phyloP scores from a whole-genome alignment of 2,888 invertebrate species.

The Trilocha varians region DNA sequence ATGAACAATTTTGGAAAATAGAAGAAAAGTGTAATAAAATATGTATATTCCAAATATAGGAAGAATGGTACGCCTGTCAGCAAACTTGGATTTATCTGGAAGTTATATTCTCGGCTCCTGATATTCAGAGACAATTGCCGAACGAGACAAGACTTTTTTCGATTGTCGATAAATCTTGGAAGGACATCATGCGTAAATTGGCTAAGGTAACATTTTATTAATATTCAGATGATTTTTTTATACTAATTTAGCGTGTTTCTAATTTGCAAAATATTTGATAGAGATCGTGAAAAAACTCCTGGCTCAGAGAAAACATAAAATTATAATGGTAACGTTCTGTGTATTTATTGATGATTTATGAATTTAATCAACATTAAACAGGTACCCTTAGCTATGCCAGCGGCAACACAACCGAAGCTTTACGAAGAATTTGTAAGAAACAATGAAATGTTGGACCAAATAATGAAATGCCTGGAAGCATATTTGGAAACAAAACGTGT shows the following conservation, averaged over 20 bases:
- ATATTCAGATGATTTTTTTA: too few species aligned
- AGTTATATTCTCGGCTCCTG: slow-evolving; percentile 94
- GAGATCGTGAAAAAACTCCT: too few species aligned
- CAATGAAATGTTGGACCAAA: slow-evolving; percentile 87
- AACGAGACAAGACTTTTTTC: slow-evolving; percentile 90
- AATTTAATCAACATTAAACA: too few species aligned
- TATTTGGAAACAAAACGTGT: slow-evolving; percentile 91
- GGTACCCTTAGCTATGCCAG: slow-evolving; percentile 86
- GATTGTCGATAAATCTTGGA: slow-evolving; percentile 91
- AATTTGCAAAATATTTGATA: too few species aligned
- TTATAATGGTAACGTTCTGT: background rate
- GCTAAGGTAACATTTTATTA: too few species aligned
- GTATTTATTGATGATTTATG: background rate
- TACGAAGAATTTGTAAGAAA: slow-evolving; percentile 80
- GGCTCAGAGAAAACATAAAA: background rate
- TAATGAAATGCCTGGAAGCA: slow-evolving; percentile 91
- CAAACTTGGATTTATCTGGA: slow-evolving; percentile 96
- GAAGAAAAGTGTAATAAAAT: background rate
- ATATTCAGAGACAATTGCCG: slow-evolving; percentile 93
- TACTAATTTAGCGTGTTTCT: too few species aligned
- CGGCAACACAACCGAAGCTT: slow-evolving; percentile 81
- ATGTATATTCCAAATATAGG: slow-evolving; percentile 59
- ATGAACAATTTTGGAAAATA: background rate
- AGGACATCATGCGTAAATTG: slow-evolving; percentile 87
- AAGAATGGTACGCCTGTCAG: slow-evolving; percentile 91